phyloP scores from a whole-genome alignment of 2,888 invertebrate genomes.

The Heterodera filipjevi region DNA sequence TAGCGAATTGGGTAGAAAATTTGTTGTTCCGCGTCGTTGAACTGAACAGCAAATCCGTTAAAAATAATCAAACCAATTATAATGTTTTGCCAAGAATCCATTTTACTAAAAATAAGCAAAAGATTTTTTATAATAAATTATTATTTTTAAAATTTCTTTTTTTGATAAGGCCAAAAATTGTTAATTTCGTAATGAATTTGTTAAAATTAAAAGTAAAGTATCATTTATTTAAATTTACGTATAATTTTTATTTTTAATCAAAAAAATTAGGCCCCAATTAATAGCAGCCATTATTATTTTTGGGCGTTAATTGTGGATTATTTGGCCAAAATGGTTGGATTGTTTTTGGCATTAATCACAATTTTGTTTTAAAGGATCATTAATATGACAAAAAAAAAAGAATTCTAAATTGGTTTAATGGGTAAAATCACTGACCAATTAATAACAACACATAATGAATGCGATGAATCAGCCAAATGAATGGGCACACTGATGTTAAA shows the following conservation, averaged over 20 bases:
- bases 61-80: background rate
- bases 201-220: background rate
- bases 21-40: background rate
- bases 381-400: background rate
- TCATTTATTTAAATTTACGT: background rate
- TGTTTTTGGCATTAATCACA: no score
- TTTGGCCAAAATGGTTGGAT: no score
- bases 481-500: background rate
- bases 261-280: no score
- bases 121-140: no score
- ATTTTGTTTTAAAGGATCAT: no score
- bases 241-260: no score
- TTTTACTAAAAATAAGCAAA: background rate
- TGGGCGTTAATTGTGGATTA: no score
- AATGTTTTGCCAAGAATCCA: background rate
- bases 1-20: conserved; percentile 23
- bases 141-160: no score
- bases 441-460: no score
- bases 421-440: background rate
- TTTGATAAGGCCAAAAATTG: no score
- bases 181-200: no score
- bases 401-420: background rate
- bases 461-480: background rate
- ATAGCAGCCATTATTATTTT: no score
- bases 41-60: background rate